phyloP scores from a whole-genome alignment of 1,140 invertebrate genomes.

The Adoxophyes honmai region DNA sequence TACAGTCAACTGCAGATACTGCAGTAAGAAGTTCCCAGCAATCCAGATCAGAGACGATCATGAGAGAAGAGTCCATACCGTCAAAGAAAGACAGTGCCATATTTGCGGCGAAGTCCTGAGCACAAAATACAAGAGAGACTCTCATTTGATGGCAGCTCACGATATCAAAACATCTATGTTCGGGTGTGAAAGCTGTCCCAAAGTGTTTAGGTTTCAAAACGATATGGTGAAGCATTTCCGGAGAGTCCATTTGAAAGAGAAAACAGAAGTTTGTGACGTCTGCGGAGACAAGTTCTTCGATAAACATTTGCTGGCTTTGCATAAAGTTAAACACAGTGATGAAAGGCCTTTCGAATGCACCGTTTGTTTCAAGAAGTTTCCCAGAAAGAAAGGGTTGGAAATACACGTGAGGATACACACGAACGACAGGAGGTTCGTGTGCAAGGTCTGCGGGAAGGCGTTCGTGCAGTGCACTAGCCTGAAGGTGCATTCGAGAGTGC shows the following conservation, averaged over 20 bases:
- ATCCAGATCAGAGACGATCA: neutral
- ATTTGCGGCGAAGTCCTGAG: constrained; percentile 3
- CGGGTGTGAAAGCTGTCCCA: constrained; percentile 61
- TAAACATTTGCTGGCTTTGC: constrained; percentile 55
- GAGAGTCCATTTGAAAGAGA: constrained; percentile 57
- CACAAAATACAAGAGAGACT: constrained; percentile 4
- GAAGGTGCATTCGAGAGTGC: too few relatives aligned
- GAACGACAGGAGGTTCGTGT: constrained; percentile 38
- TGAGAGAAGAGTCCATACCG: neutral
- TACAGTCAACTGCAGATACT: neutral
- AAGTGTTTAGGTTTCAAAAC: constrained; percentile 61
- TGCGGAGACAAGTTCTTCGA: constrained; percentile 64
- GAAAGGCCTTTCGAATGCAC: constrained; percentile 69
- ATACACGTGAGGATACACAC: constrained; percentile 63
- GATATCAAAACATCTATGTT: constrained; percentile 57
- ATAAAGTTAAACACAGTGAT: constrained; percentile 66
- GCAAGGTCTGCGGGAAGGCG: too few relatives aligned
- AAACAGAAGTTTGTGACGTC: constrained; percentile 56
- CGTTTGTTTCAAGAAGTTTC: constrained; percentile 59
- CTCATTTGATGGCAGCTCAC: constrained; percentile 60
- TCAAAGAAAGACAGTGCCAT: neutral
- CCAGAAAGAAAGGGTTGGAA: constrained; percentile 61
- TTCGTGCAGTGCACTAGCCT: too few relatives aligned
- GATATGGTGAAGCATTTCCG: constrained; percentile 67
- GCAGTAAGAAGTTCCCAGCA: neutral